A percentile compares a stretch with the other conserved stretches of the same genome.
Conservation (phyloP, 2,797 vertebrate species). For the Platalea minor region DNA sequence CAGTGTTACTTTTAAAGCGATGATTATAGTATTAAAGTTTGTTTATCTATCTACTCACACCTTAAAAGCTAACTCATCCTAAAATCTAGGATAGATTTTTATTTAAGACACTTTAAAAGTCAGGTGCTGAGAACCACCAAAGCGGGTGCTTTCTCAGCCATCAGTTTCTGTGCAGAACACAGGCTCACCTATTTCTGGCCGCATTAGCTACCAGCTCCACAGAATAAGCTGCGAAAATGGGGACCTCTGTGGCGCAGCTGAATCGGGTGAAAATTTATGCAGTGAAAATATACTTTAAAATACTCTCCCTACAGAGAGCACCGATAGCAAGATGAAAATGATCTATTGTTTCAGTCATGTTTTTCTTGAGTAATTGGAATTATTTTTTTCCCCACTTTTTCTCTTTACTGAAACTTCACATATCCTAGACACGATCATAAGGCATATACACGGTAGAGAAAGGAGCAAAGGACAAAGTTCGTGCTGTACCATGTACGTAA, state of each 20-base stretch:
- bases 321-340: background rate
- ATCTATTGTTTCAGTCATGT: background rate
- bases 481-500: accelerated
- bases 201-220: background rate
- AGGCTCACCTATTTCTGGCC: background rate
- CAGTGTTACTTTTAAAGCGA: conserved; percentile 40
- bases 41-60: conserved; percentile 13
- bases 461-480: background rate
- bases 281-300: background rate
- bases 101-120: background rate
- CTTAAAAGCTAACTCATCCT: background rate
- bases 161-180: background rate
- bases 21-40: conserved; percentile 48
- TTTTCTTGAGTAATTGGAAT: background rate
- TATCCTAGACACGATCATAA: background rate
- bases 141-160: background rate
- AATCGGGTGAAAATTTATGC: background rate
- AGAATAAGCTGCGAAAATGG: background rate
- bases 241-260: background rate
- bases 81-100: background rate
- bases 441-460: background rate
- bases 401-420: background rate
- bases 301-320: background rate
- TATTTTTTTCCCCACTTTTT: background rate
- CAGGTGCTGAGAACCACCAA: background rate